These are phyloP conservation scores for Callithrix jacchus DNA, from an alignment of 2,113 vertebrate species.

Conservation along the genomic window DNA sequence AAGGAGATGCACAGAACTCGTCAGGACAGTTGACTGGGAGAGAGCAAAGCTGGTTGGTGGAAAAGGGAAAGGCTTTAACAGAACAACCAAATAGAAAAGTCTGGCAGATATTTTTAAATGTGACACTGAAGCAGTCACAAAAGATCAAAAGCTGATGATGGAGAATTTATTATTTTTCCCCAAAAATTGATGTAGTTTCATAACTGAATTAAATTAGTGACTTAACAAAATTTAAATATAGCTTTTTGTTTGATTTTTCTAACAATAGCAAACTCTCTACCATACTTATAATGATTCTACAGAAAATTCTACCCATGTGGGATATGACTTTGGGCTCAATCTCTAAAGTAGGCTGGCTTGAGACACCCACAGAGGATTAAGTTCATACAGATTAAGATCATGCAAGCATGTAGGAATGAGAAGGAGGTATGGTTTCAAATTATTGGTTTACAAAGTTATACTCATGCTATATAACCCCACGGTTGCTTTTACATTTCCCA, in stretches of 20 bases:
- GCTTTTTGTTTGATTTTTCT: not conserved
- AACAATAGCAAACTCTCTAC: constrained; percentile 13
- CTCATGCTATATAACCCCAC: not conserved
- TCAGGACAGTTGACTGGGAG: not conserved
- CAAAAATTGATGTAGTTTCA: not conserved
- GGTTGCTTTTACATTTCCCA: not conserved
- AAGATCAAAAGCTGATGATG: not conserved
- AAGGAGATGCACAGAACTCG: not conserved
- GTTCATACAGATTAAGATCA: not conserved
- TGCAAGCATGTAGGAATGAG: not conserved
- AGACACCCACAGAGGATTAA: not conserved
- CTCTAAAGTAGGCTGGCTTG: not conserved
- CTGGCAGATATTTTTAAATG: not conserved
- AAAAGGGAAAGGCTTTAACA: not conserved
- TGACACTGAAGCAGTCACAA: not conserved
- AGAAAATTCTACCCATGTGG: not conserved
- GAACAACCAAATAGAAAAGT: not conserved
- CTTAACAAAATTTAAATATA: not conserved
- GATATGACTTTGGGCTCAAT: not conserved
- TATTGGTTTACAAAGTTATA: not conserved
- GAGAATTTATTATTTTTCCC: not conserved
- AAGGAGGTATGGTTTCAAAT: not conserved
- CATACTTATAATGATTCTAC: not conserved
- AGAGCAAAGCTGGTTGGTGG: not conserved
- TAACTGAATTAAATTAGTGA: constrained; percentile 8